A percentile compares a stretch with the other conserved stretches of the same genome.
Evolutionary conservation across 1,140 invertebrate species (phyloP).

Genomic region (Nomia melanderi): DNA sequence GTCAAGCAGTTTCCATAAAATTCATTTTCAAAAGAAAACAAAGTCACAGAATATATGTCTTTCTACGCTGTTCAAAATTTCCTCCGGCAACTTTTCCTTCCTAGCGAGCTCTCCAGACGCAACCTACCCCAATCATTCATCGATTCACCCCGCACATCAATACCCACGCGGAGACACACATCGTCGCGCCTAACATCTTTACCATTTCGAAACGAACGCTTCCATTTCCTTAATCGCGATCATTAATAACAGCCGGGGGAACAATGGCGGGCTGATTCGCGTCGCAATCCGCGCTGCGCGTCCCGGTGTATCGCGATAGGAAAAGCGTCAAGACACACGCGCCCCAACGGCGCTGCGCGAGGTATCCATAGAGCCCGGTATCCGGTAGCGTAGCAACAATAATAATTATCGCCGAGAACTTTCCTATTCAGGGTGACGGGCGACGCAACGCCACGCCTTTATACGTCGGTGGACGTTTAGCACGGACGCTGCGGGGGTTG

Average conservation of each 20-base stretch:
- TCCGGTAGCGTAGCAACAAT: constrained; percentile 39
- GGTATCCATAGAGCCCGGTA: constrained; percentile 4
- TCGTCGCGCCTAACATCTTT: not conserved
- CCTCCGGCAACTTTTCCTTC: too few species aligned
- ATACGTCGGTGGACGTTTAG: constrained; percentile 33
- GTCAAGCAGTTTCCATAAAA: too few species aligned
- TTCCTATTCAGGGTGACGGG: constrained; percentile 25
- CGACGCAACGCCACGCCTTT: constrained; percentile 19
- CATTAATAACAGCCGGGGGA: constrained; percentile 3
- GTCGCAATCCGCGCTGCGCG: not conserved
- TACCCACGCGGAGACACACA: too few species aligned
- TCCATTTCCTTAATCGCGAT: not conserved
- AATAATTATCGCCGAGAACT: constrained; percentile 51
- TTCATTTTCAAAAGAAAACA: too few species aligned
- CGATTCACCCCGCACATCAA: too few species aligned
- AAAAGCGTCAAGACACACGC: not conserved
- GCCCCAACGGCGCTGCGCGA: too few species aligned
- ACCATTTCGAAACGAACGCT: not conserved
- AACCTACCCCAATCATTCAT: too few species aligned
- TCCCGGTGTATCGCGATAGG: constrained; percentile 21
- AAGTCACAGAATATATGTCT: too few species aligned
- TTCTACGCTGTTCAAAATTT: too few species aligned
- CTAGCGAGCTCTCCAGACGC: too few species aligned
- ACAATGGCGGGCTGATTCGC: not conserved
- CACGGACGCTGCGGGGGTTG: not conserved